Conservation (phyloP, 2,113 vertebrate species). For the Prietella phreatophila region DNA sequence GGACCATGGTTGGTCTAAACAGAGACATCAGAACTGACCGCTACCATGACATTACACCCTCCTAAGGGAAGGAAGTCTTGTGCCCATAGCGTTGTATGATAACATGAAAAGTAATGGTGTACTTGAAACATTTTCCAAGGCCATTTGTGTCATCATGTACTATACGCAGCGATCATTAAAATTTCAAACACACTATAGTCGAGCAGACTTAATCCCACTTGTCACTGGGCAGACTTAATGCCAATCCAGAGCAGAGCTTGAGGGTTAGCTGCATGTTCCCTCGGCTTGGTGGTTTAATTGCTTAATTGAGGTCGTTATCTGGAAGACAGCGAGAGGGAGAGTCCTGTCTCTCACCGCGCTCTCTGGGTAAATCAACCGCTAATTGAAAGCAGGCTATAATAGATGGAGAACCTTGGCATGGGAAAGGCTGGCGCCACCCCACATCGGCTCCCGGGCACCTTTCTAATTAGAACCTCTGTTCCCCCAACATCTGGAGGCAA, state of each 20-base stretch:
- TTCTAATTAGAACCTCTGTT: slow-evolving; percentile 18
- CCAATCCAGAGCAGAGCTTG: slow-evolving; percentile 17
- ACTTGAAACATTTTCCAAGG: neutral
- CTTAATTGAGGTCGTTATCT: slow-evolving; percentile 54
- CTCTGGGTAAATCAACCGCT: slow-evolving; percentile 31
- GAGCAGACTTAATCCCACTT: neutral
- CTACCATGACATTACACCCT: neutral
- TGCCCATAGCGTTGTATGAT: neutral
- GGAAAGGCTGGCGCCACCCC: slow-evolving; percentile 9
- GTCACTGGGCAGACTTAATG: slow-evolving; percentile 12
- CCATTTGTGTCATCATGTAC: neutral
- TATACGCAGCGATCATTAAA: neutral
- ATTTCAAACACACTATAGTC: neutral
- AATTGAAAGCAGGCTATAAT: slow-evolving; percentile 47
- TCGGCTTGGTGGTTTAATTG: slow-evolving; percentile 46
- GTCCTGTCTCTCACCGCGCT: slow-evolving; percentile 46
- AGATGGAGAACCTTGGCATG: slow-evolving; percentile 22
- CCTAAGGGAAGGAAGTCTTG: neutral
- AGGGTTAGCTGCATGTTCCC: slow-evolving; percentile 29
- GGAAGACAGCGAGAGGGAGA: slow-evolving; percentile 24
- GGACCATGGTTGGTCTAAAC: neutral
- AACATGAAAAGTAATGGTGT: neutral
- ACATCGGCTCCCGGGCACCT: neutral
- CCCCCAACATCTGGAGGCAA: slow-evolving; percentile 17
- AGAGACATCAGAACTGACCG: neutral